These are phyloP conservation scores for Novumbra hubbsi DNA, from an alignment of 2,797 vertebrate species.

Conservation along the genomic window DNA sequence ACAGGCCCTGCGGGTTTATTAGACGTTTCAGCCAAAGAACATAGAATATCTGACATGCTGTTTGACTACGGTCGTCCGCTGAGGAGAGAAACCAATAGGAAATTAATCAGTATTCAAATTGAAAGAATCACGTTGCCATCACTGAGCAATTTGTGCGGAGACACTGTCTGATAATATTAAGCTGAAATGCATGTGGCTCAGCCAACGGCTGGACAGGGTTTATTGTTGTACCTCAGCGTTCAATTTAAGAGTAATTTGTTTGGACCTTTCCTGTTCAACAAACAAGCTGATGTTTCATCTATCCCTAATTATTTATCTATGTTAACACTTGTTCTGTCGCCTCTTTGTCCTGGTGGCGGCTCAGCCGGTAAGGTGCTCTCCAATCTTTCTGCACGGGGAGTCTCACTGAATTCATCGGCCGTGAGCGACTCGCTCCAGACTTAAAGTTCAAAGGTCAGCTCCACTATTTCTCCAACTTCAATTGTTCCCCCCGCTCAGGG, in stretches of 20 bases:
- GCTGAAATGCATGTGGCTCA: background rate
- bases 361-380: background rate
- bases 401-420: background rate
- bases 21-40: background rate
- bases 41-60: background rate
- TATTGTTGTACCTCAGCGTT: conserved; percentile 35
- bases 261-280: conserved; percentile 50
- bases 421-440: background rate
- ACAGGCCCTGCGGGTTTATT: background rate
- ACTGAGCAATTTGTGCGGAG: conserved; percentile 58
- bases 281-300: conserved; percentile 16
- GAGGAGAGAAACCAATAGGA: background rate
- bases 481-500: conserved; percentile 6
- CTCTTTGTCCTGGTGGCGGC: background rate
- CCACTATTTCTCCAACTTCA: background rate
- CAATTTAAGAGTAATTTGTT: conserved; percentile 68
- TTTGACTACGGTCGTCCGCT: background rate
- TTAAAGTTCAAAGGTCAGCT: background rate
- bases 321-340: conserved; percentile 18
- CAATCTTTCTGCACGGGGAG: background rate
- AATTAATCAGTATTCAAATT: conserved; percentile 36
- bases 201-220: background rate
- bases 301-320: conserved; percentile 21
- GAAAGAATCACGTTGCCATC: conserved; percentile 60
- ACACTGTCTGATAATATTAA: conserved; percentile 29